phyloP scores from a whole-genome alignment of 2,797 vertebrate genomes.

The Argyrosomus regius region DNA sequence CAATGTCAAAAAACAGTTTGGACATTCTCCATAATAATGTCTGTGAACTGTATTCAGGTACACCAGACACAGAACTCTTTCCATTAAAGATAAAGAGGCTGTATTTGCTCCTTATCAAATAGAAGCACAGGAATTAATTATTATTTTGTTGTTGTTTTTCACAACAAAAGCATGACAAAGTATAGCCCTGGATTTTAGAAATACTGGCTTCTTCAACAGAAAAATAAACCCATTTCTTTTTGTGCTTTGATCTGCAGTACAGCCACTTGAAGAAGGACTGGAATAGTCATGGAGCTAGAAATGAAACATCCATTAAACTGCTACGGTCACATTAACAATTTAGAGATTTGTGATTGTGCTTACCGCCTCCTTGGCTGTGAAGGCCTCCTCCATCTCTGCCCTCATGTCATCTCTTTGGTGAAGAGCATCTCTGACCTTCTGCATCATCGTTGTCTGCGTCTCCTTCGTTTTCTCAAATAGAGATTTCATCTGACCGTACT shows the following conservation, averaged over 20 bases:
- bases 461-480: conserved; percentile 79
- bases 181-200: not conserved
- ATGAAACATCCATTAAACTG: not conserved
- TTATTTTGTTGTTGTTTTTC: not conserved
- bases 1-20: no score
- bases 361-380: conserved; percentile 86
- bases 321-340: not conserved
- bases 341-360: conserved; percentile 24
- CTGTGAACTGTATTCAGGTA: no score
- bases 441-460: conserved; percentile 71
- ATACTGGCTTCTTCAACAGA: not conserved
- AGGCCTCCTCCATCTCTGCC: conserved; percentile 81
- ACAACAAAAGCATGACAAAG: not conserved
- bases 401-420: conserved; percentile 84
- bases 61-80: no score
- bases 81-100: not conserved
- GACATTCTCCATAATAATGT: no score
- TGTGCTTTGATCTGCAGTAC: not conserved
- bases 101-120: not conserved
- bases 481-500: conserved; percentile 79
- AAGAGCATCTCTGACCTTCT: conserved; percentile 83
- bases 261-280: not conserved
- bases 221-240: not conserved
- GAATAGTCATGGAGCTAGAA: not conserved
- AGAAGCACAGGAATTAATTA: not conserved